A percentile compares a stretch with the other conserved stretches of the same genome.
Evolutionary conservation across 2,113 vertebrate genomes (phyloP).

Genomic region (Balaeniceps rex): DNA sequence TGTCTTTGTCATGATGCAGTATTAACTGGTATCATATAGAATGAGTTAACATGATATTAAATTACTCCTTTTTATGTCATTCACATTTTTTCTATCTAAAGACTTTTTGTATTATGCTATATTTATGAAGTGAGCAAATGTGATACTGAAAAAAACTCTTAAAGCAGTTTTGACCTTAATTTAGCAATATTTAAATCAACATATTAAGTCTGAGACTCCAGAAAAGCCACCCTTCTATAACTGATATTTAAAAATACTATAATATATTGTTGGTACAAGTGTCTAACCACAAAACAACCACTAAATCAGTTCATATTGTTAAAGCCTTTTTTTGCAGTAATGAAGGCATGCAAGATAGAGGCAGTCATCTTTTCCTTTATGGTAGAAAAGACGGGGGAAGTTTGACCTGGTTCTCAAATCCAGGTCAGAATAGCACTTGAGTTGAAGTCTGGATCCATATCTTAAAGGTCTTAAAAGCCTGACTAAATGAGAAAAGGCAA

Average conservation of each 20-base stretch:
- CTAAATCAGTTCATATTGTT: neutral
- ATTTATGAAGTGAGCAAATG: slow-evolving; percentile 49
- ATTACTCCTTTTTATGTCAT: slow-evolving; percentile 73
- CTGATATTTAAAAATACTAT: neutral
- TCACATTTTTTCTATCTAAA: slow-evolving; percentile 49
- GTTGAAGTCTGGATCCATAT: neutral
- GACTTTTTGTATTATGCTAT: slow-evolving; percentile 46
- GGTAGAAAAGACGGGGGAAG: neutral
- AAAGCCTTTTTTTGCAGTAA: neutral
- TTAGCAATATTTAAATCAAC: slow-evolving; percentile 10
- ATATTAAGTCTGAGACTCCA: neutral
- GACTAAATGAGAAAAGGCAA: neutral
- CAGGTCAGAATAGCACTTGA: neutral
- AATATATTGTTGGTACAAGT: neutral
- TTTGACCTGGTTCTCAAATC: neutral
- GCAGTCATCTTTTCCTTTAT: neutral
- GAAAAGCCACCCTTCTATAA: neutral
- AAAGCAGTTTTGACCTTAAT: slow-evolving; percentile 14
- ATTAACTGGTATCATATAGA: slow-evolving; percentile 69
- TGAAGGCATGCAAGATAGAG: neutral
- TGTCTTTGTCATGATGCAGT: slow-evolving; percentile 68
- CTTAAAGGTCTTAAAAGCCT: neutral
- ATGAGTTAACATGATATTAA: slow-evolving; percentile 79
- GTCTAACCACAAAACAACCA: neutral
- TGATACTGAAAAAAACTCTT: neutral